Conservation (phyloP, 2,113 vertebrate species). For the Paratilapia polleni region DNA sequence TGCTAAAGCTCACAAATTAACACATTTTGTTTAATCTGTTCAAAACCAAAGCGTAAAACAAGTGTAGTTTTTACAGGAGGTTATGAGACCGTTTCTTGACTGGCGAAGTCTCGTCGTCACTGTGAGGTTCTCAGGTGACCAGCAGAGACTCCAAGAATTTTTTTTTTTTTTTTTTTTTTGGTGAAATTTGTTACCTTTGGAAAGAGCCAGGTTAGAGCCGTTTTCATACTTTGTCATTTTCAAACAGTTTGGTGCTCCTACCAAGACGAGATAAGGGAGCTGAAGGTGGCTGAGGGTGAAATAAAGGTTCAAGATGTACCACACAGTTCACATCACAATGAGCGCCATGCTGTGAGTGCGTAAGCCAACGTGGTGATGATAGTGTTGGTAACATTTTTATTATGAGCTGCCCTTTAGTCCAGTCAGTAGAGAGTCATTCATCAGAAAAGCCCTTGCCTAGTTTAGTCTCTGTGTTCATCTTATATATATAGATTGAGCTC, state of each 20-base stretch:
- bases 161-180: neutral
- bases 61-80: neutral
- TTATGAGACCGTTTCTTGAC: neutral
- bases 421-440: too few species aligned
- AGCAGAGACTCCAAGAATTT: neutral
- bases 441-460: neutral
- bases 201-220: neutral
- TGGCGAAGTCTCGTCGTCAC: neutral
- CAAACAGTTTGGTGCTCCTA: neutral
- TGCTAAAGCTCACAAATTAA: neutral
- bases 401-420: neutral
- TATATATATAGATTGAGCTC: conserved; percentile 1
- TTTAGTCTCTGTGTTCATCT: neutral
- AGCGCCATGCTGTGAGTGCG: too few species aligned
- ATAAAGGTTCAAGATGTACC: neutral
- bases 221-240: neutral
- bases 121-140: neutral
- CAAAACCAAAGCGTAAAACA: neutral
- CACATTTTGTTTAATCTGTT: neutral
- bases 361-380: too few species aligned
- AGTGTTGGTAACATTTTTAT: neutral
- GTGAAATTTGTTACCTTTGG: neutral
- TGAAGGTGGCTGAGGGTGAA: neutral
- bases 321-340: neutral
- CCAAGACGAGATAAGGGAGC: neutral